phyloP scores from a whole-genome alignment of 2,113 vertebrate species.

The Vimba vimba region DNA sequence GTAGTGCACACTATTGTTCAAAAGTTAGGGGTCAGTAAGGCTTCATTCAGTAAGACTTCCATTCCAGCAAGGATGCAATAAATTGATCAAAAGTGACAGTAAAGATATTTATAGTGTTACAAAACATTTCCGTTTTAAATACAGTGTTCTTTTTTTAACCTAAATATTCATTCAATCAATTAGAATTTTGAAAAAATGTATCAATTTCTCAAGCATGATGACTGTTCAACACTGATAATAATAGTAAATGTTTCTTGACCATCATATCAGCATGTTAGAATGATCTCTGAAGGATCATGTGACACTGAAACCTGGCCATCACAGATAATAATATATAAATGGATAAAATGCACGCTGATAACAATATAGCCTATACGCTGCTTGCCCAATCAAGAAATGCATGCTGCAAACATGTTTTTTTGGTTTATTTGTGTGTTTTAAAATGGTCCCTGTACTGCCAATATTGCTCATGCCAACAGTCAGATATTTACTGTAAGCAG shows the following conservation, averaged over 20 bases:
- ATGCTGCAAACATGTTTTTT: background rate
- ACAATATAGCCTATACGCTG: background rate
- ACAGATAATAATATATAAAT: background rate
- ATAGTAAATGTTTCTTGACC: background rate
- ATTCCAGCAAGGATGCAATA: background rate
- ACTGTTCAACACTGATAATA: background rate
- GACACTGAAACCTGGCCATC: background rate
- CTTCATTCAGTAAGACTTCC: too few relatives aligned
- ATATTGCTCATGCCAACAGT: background rate
- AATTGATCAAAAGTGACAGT: background rate
- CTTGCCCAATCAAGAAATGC: background rate
- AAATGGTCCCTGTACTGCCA: background rate
- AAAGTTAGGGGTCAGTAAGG: background rate
- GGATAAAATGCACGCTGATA: background rate
- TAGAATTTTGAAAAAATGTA: background rate
- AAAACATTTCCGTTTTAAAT: background rate
- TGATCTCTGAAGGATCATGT: background rate
- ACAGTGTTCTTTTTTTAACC: background rate
- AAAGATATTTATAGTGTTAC: background rate
- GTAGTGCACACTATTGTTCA: background rate
- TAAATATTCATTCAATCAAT: background rate
- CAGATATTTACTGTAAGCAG: conserved; percentile 18
- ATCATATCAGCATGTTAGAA: background rate
- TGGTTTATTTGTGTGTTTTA: background rate
- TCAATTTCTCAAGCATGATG: background rate